Evolutionary conservation across 2,797 vertebrate genomes (phyloP).

Genomic region (Sylvia borin): DNA sequence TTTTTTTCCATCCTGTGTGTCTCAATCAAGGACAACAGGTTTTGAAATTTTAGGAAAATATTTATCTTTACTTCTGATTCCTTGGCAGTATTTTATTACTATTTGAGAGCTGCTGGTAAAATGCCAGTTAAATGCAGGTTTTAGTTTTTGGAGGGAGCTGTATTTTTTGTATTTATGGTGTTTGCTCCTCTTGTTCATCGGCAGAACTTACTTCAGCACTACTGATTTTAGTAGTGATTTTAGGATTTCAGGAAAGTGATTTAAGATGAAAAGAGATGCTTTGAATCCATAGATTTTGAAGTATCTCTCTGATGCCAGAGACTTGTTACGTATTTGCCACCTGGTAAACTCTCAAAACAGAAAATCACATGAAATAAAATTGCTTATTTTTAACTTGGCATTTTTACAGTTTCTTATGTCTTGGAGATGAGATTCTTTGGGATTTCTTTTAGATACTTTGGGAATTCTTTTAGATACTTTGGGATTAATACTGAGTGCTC

Average conservation of each 20-base stretch:
- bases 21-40: background rate
- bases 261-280: background rate
- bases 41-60: constrained; percentile 51
- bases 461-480: background rate
- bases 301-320: background rate
- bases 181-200: background rate
- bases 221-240: background rate
- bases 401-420: background rate
- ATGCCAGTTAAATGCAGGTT: background rate
- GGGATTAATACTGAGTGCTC: background rate
- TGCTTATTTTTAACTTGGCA: background rate
- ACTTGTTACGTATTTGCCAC: background rate
- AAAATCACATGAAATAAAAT: background rate
- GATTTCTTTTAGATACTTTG: background rate
- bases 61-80: constrained; percentile 11
- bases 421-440: background rate
- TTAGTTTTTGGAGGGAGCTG: background rate
- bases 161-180: background rate
- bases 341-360: background rate
- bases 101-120: background rate
- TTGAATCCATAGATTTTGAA: background rate
- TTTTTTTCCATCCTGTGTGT: background rate
- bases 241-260: background rate
- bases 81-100: background rate
- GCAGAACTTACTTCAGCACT: background rate